phyloP scores from a whole-genome alignment of 1,140 invertebrate genomes.

The Neuroterus valhalla region DNA sequence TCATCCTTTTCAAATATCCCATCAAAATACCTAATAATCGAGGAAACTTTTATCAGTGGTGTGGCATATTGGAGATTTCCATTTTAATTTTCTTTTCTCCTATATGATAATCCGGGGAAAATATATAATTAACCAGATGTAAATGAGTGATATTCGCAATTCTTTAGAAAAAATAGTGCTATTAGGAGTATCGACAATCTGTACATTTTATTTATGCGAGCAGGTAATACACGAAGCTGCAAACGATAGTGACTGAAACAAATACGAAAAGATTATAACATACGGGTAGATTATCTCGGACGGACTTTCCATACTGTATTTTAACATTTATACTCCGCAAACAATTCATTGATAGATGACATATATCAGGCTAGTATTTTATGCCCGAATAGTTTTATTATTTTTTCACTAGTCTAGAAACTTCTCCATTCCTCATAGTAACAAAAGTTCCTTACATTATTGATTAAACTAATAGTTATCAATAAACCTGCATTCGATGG shows the following conservation, averaged over 20 bases:
- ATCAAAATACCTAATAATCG: too few relatives aligned
- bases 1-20: too few relatives aligned
- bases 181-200: conserved; percentile 19
- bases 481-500: too few relatives aligned
- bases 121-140: conserved; percentile 19
- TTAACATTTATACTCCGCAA: conserved; percentile 53
- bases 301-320: conserved; percentile 69
- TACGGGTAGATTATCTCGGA: conserved; percentile 71
- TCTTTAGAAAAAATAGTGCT: neutral
- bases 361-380: neutral
- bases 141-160: conserved; percentile 17
- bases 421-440: too few relatives aligned
- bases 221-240: conserved; percentile 64
- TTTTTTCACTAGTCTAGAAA: conserved; percentile 8
- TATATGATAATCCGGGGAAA: neutral
- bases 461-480: too few relatives aligned
- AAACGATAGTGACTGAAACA: conserved; percentile 70
- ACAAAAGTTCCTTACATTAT: too few relatives aligned
- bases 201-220: conserved; percentile 55
- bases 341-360: conserved; percentile 33
- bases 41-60: too few relatives aligned
- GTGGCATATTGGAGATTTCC: too few relatives aligned
- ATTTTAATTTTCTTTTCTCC: too few relatives aligned
- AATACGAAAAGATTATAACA: conserved; percentile 70
- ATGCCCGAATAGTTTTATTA: neutral